These are phyloP conservation scores for Lutjanus erythropterus DNA, from an alignment of 2,113 vertebrate genomes.

Conservation along the genomic window DNA sequence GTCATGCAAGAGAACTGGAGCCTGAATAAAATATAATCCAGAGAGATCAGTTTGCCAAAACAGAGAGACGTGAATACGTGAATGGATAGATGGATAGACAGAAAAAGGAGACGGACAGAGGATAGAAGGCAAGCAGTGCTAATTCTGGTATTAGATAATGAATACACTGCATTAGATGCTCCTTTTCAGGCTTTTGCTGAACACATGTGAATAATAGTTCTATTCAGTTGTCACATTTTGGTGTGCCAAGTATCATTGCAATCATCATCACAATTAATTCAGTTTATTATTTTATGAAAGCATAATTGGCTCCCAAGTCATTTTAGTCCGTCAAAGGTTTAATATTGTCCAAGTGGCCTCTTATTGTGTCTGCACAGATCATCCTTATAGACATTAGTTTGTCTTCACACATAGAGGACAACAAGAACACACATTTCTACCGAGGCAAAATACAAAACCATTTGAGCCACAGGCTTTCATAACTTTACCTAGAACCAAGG, in stretches of 20 bases:
- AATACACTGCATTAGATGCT: conserved; percentile 14
- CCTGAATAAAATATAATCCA: conserved; percentile 29
- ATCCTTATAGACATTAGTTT: neutral
- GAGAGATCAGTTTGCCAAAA: conserved; percentile 12
- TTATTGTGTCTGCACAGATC: neutral
- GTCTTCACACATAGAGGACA: neutral
- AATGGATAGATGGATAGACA: neutral
- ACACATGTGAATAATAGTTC: neutral
- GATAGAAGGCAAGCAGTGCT: neutral
- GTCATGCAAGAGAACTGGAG: conserved; percentile 31
- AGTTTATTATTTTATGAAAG: conserved; percentile 18
- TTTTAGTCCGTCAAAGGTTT: conserved; percentile 2
- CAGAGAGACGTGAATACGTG: too few relatives aligned
- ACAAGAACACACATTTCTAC: neutral
- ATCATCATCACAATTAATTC: conserved; percentile 21
- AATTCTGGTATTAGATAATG: conserved; percentile 21
- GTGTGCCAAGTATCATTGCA: conserved; percentile 2
- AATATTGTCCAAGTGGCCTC: neutral
- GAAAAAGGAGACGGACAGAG: neutral
- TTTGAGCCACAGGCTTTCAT: conserved; percentile 31
- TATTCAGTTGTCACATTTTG: conserved; percentile 22
- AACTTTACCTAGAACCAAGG: conserved; percentile 31
- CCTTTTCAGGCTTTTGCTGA: neutral
- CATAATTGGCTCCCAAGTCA: neutral
- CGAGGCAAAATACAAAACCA: conserved; percentile 29